A percentile compares a stretch with the other conserved stretches of the same genome.
phyloP scores from a whole-genome alignment of 2,113 vertebrate species.

The Gorsachius goisagi region DNA sequence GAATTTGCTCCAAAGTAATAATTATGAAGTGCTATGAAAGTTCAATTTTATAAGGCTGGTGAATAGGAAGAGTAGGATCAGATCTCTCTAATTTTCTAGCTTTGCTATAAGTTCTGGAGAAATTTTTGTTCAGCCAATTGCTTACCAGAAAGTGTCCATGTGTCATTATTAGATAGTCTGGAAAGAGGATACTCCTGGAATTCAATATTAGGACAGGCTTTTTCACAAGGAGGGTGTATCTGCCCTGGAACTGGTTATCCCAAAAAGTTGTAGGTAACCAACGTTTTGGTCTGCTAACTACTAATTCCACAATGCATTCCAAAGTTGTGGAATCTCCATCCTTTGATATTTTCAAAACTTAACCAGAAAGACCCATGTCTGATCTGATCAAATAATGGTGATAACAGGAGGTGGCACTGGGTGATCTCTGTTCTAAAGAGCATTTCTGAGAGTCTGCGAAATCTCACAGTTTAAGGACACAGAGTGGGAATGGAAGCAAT shows the following conservation, averaged over 20 bases:
- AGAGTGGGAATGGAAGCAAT: neutral
- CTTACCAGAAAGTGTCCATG: neutral
- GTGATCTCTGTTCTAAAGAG: neutral
- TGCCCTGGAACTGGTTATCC: neutral
- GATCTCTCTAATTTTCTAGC: neutral
- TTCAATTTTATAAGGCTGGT: neutral
- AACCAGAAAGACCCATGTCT: fast-evolving
- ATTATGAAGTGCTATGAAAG: neutral
- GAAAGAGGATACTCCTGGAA: neutral
- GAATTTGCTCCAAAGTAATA: neutral
- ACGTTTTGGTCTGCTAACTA: neutral
- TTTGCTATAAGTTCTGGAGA: neutral
- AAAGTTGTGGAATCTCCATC: neutral
- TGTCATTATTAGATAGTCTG: neutral
- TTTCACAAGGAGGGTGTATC: neutral
- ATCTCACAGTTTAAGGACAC: neutral
- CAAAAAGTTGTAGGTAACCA: neutral
- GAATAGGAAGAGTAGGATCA: neutral
- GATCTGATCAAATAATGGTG: neutral
- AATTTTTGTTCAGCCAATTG: neutral
- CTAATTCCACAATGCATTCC: neutral
- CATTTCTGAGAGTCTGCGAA: neutral
- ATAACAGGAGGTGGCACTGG: neutral
- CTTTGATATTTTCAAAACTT: neutral
- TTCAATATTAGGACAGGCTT: neutral